These are phyloP conservation scores for Thamnophis sirtalis DNA, from an alignment of 2,113 vertebrate genomes.

Conservation along the genomic window DNA sequence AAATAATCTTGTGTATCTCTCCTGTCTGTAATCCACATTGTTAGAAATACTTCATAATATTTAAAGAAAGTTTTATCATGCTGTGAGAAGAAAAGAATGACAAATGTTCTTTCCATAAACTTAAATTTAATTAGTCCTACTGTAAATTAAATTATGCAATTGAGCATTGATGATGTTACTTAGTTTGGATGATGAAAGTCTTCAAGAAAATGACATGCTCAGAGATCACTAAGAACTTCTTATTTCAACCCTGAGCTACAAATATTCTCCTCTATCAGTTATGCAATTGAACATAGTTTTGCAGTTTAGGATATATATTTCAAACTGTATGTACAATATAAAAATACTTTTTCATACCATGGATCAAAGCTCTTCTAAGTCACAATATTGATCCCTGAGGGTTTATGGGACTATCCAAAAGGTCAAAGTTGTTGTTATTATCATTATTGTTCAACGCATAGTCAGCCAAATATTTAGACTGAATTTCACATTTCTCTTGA, in stretches of 20 bases:
- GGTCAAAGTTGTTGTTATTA: background rate
- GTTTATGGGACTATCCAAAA: background rate
- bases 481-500: background rate
- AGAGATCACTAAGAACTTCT: background rate
- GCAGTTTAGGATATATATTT: background rate
- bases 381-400: background rate
- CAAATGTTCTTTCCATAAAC: background rate
- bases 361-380: background rate
- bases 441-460: background rate
- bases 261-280: background rate
- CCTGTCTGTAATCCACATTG: background rate
- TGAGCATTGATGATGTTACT: background rate
- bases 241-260: background rate
- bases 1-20: background rate
- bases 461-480: background rate
- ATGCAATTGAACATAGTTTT: background rate
- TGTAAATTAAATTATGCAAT: background rate
- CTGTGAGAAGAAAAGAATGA: background rate
- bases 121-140: background rate
- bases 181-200: background rate
- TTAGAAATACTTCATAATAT: background rate
- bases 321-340: background rate
- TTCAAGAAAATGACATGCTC: background rate
- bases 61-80: background rate
- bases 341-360: background rate